These are phyloP conservation scores for Andricus curvator DNA, from an alignment of 2,888 invertebrate genomes.

Conservation along the genomic window DNA sequence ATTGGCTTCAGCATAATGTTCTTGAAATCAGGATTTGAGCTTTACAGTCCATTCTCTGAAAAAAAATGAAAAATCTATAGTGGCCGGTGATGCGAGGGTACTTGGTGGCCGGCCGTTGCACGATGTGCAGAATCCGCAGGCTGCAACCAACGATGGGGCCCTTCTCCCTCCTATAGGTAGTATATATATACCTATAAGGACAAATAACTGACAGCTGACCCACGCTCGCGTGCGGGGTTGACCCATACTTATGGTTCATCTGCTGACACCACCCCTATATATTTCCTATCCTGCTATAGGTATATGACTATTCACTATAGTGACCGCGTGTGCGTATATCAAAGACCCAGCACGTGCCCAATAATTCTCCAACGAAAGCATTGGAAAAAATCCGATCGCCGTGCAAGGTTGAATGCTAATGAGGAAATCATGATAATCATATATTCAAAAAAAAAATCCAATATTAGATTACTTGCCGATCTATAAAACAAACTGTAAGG, in stretches of 20 bases:
- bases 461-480: no score
- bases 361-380: neutral
- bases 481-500: no score
- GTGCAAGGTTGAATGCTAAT: neutral
- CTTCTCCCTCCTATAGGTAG: conserved; percentile 54
- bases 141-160: conserved; percentile 65
- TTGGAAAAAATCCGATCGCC: conserved; percentile 8
- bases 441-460: neutral
- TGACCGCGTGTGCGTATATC: neutral
- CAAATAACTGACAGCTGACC: conserved; percentile 78
- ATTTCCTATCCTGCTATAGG: conserved; percentile 43
- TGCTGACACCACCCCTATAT: conserved; percentile 71
- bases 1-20: no score
- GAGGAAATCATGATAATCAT: neutral
- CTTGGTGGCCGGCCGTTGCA: conserved; percentile 63
- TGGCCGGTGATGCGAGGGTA: conserved; percentile 60
- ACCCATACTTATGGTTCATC: conserved; percentile 76
- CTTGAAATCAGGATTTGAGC: no score
- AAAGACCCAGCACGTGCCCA: conserved; percentile 21
- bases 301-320: conserved; percentile 13
- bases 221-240: conserved; percentile 74
- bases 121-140: conserved; percentile 60
- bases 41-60: conserved; percentile 40
- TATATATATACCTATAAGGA: conserved; percentile 57
- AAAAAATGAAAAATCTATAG: conserved; percentile 50